Evolutionary conservation across 2,888 invertebrate species (phyloP).

Genomic region (Eremobia ochroleuca): DNA sequence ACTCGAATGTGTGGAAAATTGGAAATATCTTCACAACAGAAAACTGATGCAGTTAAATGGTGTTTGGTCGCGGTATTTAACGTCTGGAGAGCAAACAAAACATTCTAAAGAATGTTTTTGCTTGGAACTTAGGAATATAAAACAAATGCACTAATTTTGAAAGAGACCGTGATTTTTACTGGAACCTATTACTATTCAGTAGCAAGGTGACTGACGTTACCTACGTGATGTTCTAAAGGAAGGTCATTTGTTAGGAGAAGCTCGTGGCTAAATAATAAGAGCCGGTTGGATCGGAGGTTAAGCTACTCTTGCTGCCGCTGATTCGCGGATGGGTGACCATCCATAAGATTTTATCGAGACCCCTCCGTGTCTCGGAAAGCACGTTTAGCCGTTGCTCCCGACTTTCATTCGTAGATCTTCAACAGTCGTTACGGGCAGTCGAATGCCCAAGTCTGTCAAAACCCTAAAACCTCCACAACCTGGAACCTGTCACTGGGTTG

Average conservation of each 20-base stretch:
- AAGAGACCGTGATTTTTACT: neutral
- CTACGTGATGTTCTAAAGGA: neutral
- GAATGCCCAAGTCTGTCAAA: neutral
- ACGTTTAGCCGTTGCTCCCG: neutral
- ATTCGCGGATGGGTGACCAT: neutral
- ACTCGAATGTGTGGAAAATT: neutral
- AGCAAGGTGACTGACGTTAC: neutral
- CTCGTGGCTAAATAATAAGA: neutral
- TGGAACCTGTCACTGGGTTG: neutral
- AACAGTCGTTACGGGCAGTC: neutral
- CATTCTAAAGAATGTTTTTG: constrained; percentile 8
- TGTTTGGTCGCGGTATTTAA: constrained; percentile 15
- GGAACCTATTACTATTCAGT: neutral
- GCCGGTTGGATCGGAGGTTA: neutral
- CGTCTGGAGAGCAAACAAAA: constrained; percentile 13
- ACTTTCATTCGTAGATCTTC: neutral
- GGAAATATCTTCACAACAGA: neutral
- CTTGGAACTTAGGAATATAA: constrained; percentile 11
- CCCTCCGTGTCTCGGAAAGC: neutral
- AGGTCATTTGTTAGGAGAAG: neutral
- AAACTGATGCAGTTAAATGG: neutral
- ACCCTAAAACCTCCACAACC: neutral
- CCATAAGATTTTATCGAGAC: neutral
- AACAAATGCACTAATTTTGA: neutral
- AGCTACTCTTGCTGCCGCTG: neutral